phyloP scores from a whole-genome alignment of 2,797 vertebrate genomes.

The Platalea minor region DNA sequence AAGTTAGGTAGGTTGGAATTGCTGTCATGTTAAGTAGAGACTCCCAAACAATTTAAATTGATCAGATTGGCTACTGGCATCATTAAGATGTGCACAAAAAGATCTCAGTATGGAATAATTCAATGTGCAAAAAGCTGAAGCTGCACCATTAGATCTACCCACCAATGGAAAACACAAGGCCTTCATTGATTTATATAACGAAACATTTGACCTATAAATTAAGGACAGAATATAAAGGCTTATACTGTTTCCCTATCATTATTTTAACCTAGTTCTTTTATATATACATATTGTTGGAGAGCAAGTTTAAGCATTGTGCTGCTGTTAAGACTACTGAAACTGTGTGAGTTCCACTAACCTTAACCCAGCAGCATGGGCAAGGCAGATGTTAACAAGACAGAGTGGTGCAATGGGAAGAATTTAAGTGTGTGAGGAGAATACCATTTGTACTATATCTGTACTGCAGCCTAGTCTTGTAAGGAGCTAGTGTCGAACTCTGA shows the following conservation, averaged over 20 bases:
- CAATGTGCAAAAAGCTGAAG: neutral
- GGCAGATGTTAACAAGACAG: neutral
- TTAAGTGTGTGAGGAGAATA: neutral
- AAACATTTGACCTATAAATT: neutral
- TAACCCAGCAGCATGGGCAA: neutral
- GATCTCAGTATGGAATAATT: neutral
- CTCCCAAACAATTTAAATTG: neutral
- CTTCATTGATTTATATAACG: neutral
- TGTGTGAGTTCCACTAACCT: neutral
- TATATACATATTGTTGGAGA: neutral
- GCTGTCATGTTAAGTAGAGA: neutral
- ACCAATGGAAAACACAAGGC: neutral
- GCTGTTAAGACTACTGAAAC: neutral
- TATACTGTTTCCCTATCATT: neutral
- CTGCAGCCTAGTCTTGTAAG: neutral
- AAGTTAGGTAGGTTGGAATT: neutral
- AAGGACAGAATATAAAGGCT: neutral
- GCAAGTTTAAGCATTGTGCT: neutral
- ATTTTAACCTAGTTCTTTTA: neutral
- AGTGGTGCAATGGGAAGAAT: neutral
- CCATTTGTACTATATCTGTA: neutral
- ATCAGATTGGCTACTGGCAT: neutral
- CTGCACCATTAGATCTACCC: neutral
- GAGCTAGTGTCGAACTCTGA: neutral
- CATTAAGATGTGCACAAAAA: neutral